A percentile compares a stretch with the other conserved stretches of the same genome.
phyloP scores from a whole-genome alignment of 1,140 invertebrate species.

The Drosophila guanche region DNA sequence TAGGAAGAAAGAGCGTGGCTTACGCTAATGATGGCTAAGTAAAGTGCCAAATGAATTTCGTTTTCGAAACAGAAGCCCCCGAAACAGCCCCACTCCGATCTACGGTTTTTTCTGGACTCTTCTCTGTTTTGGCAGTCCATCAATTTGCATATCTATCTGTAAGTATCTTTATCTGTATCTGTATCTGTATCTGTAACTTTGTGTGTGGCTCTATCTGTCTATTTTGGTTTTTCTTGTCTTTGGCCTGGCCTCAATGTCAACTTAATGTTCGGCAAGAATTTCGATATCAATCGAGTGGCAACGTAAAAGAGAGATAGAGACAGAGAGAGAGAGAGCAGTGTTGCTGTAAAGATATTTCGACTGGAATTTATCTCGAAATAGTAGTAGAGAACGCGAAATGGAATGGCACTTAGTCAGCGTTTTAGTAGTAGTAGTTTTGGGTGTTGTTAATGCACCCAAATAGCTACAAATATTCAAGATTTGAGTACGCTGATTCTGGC shows the following conservation, averaged over 20 bases:
- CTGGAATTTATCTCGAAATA: too few species aligned
- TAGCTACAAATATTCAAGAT: too few species aligned
- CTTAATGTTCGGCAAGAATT: not conserved
- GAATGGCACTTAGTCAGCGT: too few species aligned
- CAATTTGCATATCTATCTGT: constrained; percentile 40
- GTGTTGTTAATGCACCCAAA: too few species aligned
- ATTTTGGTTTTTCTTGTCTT: not conserved
- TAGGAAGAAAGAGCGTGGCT: constrained; percentile 16
- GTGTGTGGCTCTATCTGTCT: constrained; percentile 2
- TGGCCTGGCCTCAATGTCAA: constrained; percentile 37
- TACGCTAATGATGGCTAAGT: constrained; percentile 54
- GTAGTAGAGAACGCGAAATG: too few species aligned
- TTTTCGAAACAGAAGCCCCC: constrained; percentile 3
- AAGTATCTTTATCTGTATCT: constrained; percentile 5
- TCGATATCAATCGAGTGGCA: constrained; percentile 13
- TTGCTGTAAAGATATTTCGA: too few species aligned
- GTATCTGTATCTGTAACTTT: constrained; percentile 1
- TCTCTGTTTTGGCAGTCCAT: constrained; percentile 20
- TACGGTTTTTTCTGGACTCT: constrained; percentile 21
- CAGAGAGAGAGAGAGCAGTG: not conserved
- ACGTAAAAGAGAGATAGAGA: not conserved
- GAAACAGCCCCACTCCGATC: not conserved
- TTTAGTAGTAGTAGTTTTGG: too few species aligned
- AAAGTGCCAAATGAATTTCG: constrained; percentile 52
- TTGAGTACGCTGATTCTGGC: too few species aligned